Base-by-base conservation (phyloP, 2,797 vertebrate species). In the Spinus pinus region DNA sequence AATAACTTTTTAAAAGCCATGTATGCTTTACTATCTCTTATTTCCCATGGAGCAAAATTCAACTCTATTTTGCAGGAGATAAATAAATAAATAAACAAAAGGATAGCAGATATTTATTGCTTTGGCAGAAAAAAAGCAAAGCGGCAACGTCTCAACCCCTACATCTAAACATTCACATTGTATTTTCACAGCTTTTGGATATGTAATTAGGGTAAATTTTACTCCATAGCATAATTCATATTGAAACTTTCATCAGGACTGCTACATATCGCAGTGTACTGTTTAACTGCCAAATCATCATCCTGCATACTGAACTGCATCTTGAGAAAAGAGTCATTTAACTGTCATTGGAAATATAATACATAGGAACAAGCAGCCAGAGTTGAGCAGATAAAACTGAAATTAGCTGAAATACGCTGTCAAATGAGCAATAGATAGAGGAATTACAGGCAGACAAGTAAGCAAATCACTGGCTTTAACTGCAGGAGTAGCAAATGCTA, bases 271-370 rank as follows among this genome's bases (percentile, higher is more conserved):
- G 7, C 56, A 66, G 65, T 47, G 31, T 67, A 66, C 30, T 88
- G 37, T 25, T 67, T 81, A 57, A 85, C 21, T 90, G 35, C n/a
- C 81, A 80, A 62, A 75, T 75, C 49, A 54, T 62, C 78, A 57
- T 31, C 19, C 54, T 69, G n/a, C 5, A 73, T 62, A 87, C 54
- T 91, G 47, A 19, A 53, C 22, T 46, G 22, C 30, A 77, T 82
- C 42, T 92, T 92, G 88, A 87, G 81, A 71, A 86, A 90, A 77
- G 58, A 81, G 35, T 62, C 42, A 94, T 78, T 94, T 94, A 83
- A 57, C 50, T 71, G 62, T 79, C 86, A 66, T 17, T 69, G 65
- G 80, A 80, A 87, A 86, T 66, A 73, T 78, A 90, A 90, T 56
- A 35, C 18, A 3, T 49, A 33, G 27, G 53, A 94, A 74, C 19